phyloP scores from a whole-genome alignment of 1,140 invertebrate genomes.

The Ylistrum balloti region DNA sequence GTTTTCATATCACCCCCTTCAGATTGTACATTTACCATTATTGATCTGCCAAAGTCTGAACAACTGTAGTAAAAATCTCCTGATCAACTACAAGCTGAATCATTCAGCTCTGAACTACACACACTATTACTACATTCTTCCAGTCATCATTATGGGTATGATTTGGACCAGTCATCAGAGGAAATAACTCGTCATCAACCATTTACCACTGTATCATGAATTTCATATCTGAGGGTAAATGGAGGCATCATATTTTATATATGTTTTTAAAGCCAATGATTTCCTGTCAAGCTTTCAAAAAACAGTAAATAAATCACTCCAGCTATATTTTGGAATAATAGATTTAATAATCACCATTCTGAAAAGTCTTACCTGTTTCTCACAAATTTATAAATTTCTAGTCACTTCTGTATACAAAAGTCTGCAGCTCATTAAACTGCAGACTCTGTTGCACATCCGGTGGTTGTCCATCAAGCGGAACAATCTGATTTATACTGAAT shows the following conservation, averaged over 20 bases:
- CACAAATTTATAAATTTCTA: not conserved
- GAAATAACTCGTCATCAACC: not conserved
- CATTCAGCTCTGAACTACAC: too few species aligned
- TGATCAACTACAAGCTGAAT: too few species aligned
- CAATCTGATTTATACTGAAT: not conserved
- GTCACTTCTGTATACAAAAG: not conserved
- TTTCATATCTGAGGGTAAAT: not conserved
- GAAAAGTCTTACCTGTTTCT: not conserved
- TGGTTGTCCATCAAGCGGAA: not conserved
- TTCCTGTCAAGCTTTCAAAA: not conserved
- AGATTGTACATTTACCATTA: too few species aligned
- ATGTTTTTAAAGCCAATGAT: not conserved
- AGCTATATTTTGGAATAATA: not conserved
- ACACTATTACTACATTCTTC: not conserved
- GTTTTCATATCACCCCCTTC: too few species aligned
- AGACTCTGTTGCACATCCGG: not conserved
- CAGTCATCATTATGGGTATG: not conserved
- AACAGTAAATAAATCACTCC: not conserved
- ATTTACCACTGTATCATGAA: not conserved
- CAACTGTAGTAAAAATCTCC: too few species aligned
- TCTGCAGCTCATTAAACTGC: not conserved
- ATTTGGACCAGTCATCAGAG: constrained; percentile 6
- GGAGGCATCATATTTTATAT: not conserved
- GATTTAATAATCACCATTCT: constrained; percentile 18
- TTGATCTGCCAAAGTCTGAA: too few species aligned